Percentiles rank a stretch among this genome's conserved stretches.
Evolutionary conservation across 1,140 invertebrate genomes (phyloP).

Genomic region (Rhopalosiphum maidis): DNA sequence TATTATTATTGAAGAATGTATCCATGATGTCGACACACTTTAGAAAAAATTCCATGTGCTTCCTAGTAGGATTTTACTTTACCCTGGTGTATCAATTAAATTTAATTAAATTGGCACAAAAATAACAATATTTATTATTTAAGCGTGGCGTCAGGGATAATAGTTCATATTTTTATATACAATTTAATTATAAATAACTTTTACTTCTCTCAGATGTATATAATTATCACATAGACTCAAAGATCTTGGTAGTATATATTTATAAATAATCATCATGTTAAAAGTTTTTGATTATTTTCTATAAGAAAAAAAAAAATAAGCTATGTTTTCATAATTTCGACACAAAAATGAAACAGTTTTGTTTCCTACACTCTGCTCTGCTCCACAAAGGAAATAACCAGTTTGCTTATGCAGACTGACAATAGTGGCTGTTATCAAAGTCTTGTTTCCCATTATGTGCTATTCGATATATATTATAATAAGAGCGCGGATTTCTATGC

Average conservation of each 20-base stretch:
- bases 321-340: not conserved
- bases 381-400: too few species aligned
- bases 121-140: not conserved
- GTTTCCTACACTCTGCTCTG: not conserved
- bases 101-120: not conserved
- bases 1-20: not conserved
- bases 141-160: not conserved
- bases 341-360: constrained; percentile 9
- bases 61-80: not conserved
- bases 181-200: too few species aligned
- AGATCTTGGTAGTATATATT: constrained; percentile 17
- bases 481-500: too few species aligned
- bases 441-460: too few species aligned
- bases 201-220: not conserved
- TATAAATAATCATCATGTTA: not conserved
- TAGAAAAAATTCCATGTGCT: not conserved
- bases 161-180: not conserved
- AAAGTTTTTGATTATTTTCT: not conserved
- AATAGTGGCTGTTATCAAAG: too few species aligned
- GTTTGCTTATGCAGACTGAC: too few species aligned
- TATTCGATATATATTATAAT: too few species aligned
- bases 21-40: not conserved
- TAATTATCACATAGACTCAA: not conserved
- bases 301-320: too few species aligned
- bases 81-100: not conserved